A percentile compares a stretch with the other conserved stretches of the same genome.
phyloP scores from a whole-genome alignment of 30 jellyfish, hydroid and myxozoan species.

The Nemopilema nomurai region DNA sequence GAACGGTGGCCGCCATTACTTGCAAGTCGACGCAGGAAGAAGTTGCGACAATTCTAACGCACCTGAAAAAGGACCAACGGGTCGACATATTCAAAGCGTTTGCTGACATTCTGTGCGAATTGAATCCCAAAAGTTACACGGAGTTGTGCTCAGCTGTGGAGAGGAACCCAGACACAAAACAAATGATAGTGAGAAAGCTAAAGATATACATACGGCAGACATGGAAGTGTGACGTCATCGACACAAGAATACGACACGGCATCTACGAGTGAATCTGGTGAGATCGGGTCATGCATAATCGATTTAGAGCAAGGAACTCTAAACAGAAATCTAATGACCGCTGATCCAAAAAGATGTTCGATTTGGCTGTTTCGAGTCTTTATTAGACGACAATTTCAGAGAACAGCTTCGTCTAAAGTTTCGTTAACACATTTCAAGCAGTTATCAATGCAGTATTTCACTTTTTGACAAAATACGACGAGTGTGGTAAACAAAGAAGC shows the following conservation, averaged over 20 bases:
- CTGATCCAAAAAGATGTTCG: no score
- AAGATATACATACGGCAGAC: conserved; percentile 36
- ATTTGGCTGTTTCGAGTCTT: no score
- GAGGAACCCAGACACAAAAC: conserved; percentile 69
- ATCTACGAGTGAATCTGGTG: conserved; percentile 38
- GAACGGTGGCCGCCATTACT: conserved; percentile 83
- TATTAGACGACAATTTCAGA: no score
- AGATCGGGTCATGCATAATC: no score
- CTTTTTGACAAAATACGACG: no score
- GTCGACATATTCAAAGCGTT: conserved; percentile 43
- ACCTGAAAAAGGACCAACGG: conserved; percentile 57
- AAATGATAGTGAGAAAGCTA: conserved; percentile 40
- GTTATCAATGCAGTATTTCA: no score
- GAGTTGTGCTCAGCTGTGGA: conserved; percentile 65
- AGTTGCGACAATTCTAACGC: conserved; percentile 57
- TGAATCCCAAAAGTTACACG: conserved; percentile 42
- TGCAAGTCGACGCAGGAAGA: conserved; percentile 61
- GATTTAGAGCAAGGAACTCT: no score
- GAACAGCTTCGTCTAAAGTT: no score
- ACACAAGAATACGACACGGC: conserved; percentile 63
- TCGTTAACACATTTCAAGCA: no score
- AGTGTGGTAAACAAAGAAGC: no score
- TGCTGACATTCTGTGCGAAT: conserved; percentile 41
- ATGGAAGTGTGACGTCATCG: conserved; percentile 66
- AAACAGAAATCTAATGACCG: no score